Base-by-base conservation (phyloP, 2,113 vertebrate genomes). In the Pimephales promelas region DNA sequence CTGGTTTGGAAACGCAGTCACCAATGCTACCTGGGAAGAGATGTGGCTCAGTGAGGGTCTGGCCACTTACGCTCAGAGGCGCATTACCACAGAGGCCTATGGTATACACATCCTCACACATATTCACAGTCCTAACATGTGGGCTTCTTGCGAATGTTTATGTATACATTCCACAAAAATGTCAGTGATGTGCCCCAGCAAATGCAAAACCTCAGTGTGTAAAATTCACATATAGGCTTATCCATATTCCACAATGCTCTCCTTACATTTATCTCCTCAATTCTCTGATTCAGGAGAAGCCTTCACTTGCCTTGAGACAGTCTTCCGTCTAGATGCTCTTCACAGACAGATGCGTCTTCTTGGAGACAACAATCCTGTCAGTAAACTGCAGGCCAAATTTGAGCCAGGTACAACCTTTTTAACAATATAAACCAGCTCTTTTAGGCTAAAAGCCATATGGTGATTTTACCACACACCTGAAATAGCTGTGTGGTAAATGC, bases 41-140 rank as follows among this genome's bases (percentile, higher is more conserved):
- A 98, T 98, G 98, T 99, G 98, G 98, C 94, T 99, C 90, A 99
- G 98, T 0, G 98, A 99, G 85, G 98, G 98, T 2, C 93, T 99
- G 34, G 97, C 98, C 84, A 99, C 98, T 0, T 99, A 99, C 0
- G 98, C 98, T 0, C 98, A 99, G 93, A 94, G 98, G 62, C 94
- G 97, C 22, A 98, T 99, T 92, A 99, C 97, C 85, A 97, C 96
- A 0, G 95, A 96, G 93, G 96, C 96, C 81, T 98, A 96, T 0
- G 96, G 97, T 98, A 93, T 7, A 64, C 49, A 24, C 72, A 49
- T 36, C 81, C 31, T 74, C 82, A 62, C 56, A 64, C 31, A 57
- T 57, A 24, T 8, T 7, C 52, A 22, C 52, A 54, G 2, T 56
- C 22, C 34, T 20, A 28, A 24, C 40, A 26, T 40, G 43, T 11